phyloP scores from a whole-genome alignment of 2,888 invertebrate genomes.

The Tromatobia lineatoria region DNA sequence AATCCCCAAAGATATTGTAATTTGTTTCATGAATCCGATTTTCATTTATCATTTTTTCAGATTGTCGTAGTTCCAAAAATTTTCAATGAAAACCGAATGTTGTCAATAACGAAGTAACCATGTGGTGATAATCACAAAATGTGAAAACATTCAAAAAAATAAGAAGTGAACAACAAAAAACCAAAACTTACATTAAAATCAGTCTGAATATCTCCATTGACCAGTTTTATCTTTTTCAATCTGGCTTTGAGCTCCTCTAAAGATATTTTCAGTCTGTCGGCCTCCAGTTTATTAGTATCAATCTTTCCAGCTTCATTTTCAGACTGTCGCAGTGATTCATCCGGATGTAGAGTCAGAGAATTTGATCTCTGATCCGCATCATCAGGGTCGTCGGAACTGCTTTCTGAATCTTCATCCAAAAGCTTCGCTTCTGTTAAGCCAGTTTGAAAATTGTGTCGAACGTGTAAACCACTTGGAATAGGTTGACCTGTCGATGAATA shows the following conservation, averaged over 20 bases:
- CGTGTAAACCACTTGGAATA: slow-evolving; percentile 91
- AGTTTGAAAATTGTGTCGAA: slow-evolving; percentile 91
- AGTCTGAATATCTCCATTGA: slow-evolving; percentile 69
- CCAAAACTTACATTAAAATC: slow-evolving; percentile 71
- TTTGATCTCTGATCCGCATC: slow-evolving; percentile 68
- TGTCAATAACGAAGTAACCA: no score
- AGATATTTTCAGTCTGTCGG: slow-evolving; percentile 75
- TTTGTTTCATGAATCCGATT: no score
- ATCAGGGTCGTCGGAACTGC: slow-evolving; percentile 68
- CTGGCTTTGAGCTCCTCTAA: slow-evolving; percentile 80
- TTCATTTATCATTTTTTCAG: no score
- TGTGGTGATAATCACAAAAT: background rate
- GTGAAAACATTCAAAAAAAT: background rate
- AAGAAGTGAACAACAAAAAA: background rate
- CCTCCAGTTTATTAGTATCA: slow-evolving; percentile 79
- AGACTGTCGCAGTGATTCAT: slow-evolving; percentile 71
- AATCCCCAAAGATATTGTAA: no score
- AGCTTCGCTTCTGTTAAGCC: slow-evolving; percentile 92
- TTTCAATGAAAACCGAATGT: no score
- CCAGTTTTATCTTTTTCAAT: slow-evolving; percentile 80
- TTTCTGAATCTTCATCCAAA: slow-evolving; percentile 84
- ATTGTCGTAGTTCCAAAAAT: no score
- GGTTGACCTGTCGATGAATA: slow-evolving; percentile 88
- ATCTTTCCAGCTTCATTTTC: slow-evolving; percentile 80
- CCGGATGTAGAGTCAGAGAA: slow-evolving; percentile 79